Base-by-base conservation (phyloP, 2,888 invertebrate species). In the Lathronympha strigana region DNA sequence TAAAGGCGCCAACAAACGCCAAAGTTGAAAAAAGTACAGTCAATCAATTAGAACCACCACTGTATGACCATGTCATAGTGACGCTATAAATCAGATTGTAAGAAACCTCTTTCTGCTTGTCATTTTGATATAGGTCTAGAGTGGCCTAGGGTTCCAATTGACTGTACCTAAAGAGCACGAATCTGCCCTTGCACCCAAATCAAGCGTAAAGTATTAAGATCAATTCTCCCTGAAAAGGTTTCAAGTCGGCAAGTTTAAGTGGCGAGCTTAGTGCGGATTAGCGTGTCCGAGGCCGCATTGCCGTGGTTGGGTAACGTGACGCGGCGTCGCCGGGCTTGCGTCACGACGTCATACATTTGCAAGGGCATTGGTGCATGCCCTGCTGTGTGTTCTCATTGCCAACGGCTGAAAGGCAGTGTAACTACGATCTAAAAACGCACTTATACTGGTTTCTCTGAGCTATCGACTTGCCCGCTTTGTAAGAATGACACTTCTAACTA, bases 221-320 rank as follows among this genome's bases (percentile, higher is more conserved):
- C 57, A 43, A 36, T 64, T 40, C 31, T 55, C 31, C 23, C 25
- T 47, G 50, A 51, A 49, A 60, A 47, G 53, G 55, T 28, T 54
- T 58, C 28, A 54, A 45, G 60, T 45, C 47, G 31, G 33, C 51
- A 53, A 58, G 40, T 45, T 38, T 38, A 58, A 69, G 60, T 31
- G 47, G 47, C 61, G 36, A 36, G 67, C 76, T 79, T 77, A 82
- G 84, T 82, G 82, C 77, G 83, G 82, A 83, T 83, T 84, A 79
- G 84, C 83, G 81, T 84, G 84, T 80, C 80, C 76, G 74, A 74
- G 76, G 75, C 80, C 83, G 86, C 87, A 88, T 78, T 87, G 87
- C 86, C 74, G 85, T 73, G 79, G 81, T 86, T 83, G 78, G 76
- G 78, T 78, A 81, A 82, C 75, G 74, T 72, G 75, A 76, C 71